Evolutionary conservation across 30 jellyfish, hydroid and myxozoan species (phyloP).

Genomic region (Nemopilema nomurai): DNA sequence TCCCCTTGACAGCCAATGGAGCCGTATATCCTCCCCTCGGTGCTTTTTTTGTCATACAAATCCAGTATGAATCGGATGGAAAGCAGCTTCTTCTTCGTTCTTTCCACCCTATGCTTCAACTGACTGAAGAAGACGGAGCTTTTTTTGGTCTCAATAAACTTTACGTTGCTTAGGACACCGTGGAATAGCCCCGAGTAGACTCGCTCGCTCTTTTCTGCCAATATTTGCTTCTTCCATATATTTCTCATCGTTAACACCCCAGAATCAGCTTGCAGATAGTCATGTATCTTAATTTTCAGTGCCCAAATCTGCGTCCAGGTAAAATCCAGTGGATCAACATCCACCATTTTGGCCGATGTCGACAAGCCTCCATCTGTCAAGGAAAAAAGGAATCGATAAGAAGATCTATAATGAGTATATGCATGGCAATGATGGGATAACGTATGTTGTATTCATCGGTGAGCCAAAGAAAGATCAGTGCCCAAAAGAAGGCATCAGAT

Average conservation of each 20-base stretch:
- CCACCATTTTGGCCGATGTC: conserved; percentile 45
- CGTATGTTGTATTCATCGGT: too few species aligned
- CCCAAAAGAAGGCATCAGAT: too few species aligned
- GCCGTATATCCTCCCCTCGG: conserved; percentile 49
- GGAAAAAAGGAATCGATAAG: too few species aligned
- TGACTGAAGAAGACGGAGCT: conserved; percentile 15
- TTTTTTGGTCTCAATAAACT: neutral
- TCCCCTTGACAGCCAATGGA: conserved; percentile 54
- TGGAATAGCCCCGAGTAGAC: conserved; percentile 18
- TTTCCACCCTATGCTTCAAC: conserved; percentile 2
- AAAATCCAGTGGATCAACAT: conserved; percentile 53
- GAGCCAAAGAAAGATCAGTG: too few species aligned
- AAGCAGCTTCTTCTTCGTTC: neutral
- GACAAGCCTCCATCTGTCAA: conserved; percentile 5
- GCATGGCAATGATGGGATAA: too few species aligned
- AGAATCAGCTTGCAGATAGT: conserved; percentile 10
- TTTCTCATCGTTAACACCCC: conserved; percentile 31
- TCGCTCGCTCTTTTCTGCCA: neutral
- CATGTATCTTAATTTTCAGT: conserved; percentile 17
- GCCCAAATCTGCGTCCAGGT: conserved; percentile 57
- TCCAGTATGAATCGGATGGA: conserved; percentile 45
- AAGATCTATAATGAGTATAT: too few species aligned
- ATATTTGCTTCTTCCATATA: conserved; percentile 21
- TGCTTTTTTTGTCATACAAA: neutral
- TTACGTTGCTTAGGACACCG: conserved; percentile 20